Evolutionary conservation across 2,797 vertebrate genomes (phyloP), one percentile per base, ranked within the genome.

Genomic region (Takifugu rubripes): DNA sequence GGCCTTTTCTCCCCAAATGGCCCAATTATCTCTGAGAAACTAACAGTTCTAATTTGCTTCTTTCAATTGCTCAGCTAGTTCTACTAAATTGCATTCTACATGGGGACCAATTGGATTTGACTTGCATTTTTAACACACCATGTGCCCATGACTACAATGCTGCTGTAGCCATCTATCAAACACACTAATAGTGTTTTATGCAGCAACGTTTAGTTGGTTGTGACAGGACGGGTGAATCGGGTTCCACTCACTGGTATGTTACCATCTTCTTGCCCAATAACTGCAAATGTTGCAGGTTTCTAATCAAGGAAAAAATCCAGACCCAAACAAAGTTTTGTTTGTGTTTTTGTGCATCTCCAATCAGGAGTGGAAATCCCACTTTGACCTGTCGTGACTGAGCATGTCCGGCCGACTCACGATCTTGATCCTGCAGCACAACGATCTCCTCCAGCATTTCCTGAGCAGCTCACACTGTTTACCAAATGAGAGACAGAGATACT

Each of bases 11-110:
- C 33, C 47, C 12, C 5, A 51, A 74, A 81, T 77, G 47, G 64
- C 57, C 74, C 76, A 70, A 75, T 83, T 77, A 82, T 79, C 81
- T 79, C 66, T 53, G 65, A 82, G 61, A 63, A 73, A 73, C 73
- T 59, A 67, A 64, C 27, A 21, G n/a, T 16, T 43, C 65, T 65
- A 31, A 79, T 84, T 69, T 68, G 26, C 63, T 52, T 56, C 57
- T 40, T 58, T 56, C 46, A 56, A 71, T 77, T 85, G 67, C 25
- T 9, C 25, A 57, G 54, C 25, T 25, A 49, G 27, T 61, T 64
- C n/a, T 11, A 29, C 14, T 42, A 40, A 50, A 62, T 75, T 66
- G 58, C 64, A 66, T 72, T 77, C 53, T 56, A 59, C 64, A 72
- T 72, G 10, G 55, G 46, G 24, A 61, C 58, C 68, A 44, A 63